Evolutionary conservation across 2,797 vertebrate genomes (phyloP).

Genomic region (Mareca penelope): DNA sequence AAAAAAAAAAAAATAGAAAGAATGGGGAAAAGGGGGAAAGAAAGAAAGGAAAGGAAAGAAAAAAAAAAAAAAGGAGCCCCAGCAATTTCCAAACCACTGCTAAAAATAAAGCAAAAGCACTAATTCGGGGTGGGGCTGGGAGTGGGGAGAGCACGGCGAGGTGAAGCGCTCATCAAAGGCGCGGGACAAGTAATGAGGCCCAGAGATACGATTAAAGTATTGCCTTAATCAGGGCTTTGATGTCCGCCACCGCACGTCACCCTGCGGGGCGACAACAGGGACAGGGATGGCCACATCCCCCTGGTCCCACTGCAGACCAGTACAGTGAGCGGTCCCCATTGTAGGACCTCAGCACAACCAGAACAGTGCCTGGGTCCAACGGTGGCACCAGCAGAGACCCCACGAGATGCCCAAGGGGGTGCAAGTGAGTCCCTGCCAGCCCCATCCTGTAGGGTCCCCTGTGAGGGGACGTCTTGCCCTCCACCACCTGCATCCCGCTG

Average conservation of each 20-base stretch:
- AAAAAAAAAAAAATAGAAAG: not conserved
- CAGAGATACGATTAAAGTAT: constrained; percentile 85
- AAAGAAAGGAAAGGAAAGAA: not conserved
- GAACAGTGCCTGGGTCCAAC: not conserved
- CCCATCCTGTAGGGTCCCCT: fast-evolving
- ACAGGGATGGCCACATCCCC: not conserved
- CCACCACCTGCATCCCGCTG: not conserved
- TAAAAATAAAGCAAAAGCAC: constrained; percentile 68
- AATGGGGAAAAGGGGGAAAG: constrained; percentile 1
- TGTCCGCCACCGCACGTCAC: constrained; percentile 80
- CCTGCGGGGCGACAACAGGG: constrained; percentile 62
- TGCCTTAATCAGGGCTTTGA: constrained; percentile 85
- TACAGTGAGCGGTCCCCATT: fast-evolving
- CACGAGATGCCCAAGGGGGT: fast-evolving
- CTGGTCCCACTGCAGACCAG: not conserved
- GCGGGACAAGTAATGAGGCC: constrained; percentile 72
- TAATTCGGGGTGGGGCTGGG: constrained; percentile 49
- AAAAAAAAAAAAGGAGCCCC: not conserved
- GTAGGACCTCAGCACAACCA: not conserved
- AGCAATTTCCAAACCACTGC: constrained; percentile 61
- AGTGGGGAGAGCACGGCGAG: constrained; percentile 65
- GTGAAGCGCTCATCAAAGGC: constrained; percentile 84
- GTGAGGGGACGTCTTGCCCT: not conserved
- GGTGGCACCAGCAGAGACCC: constrained; percentile 64
- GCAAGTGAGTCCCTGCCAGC: fast-evolving